These are phyloP conservation scores for Andrena chrysosceles DNA, from an alignment of 2,888 invertebrate species.

Conservation along the genomic window DNA sequence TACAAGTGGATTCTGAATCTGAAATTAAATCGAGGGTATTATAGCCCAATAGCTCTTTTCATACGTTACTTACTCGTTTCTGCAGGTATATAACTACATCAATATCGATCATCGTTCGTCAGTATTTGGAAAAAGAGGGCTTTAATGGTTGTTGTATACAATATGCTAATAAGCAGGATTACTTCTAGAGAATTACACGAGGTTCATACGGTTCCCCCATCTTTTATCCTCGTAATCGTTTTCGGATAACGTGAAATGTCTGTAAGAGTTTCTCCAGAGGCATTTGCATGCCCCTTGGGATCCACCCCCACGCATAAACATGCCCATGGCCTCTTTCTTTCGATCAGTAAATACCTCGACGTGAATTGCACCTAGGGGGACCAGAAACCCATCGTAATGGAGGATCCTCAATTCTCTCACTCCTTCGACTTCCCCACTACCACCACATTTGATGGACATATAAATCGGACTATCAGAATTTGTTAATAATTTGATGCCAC, in stretches of 20 bases:
- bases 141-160: background rate
- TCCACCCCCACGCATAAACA: constrained; percentile 59
- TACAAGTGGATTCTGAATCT: too few species aligned
- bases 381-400: constrained; percentile 27
- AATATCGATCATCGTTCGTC: too few species aligned
- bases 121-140: background rate
- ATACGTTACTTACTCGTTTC: too few species aligned
- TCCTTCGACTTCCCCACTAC: constrained; percentile 18
- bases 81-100: too few species aligned
- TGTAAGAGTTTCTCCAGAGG: constrained; percentile 53
- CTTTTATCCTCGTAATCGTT: constrained; percentile 62
- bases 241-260: constrained; percentile 57
- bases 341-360: constrained; percentile 59
- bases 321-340: constrained; percentile 59
- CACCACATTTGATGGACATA: background rate
- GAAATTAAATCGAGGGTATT: too few species aligned
- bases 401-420: constrained; percentile 64
- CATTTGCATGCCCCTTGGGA: constrained; percentile 67
- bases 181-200: constrained; percentile 44
- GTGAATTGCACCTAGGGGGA: constrained; percentile 47
- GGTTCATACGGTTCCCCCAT: constrained; percentile 40
- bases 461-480: constrained; percentile 13
- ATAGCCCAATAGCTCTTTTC: too few species aligned
- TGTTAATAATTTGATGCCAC: background rate
- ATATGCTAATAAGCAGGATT: constrained; percentile 37